Percentiles rank a stretch among this genome's conserved stretches.
phyloP scores from a whole-genome alignment of 2,113 vertebrate genomes.

The Lophotis ruficrista region DNA sequence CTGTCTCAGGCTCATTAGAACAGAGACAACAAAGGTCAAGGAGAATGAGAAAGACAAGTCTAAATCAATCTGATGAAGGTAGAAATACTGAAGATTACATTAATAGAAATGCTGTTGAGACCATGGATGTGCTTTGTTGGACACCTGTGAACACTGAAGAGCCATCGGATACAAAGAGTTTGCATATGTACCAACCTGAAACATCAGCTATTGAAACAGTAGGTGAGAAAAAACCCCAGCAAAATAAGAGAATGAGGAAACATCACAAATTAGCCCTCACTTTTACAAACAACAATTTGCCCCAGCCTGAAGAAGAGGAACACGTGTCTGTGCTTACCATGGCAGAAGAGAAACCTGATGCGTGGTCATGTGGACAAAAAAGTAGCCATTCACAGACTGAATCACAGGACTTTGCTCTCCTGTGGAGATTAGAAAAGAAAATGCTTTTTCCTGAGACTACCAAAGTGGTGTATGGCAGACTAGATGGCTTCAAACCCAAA shows the following conservation, averaged over 20 bases:
- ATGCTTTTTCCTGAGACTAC: slow-evolving; percentile 56
- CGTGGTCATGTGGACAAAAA: neutral
- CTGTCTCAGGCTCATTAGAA: slow-evolving; percentile 55
- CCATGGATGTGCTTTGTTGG: neutral
- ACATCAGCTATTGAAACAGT: neutral
- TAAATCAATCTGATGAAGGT: slow-evolving; percentile 17
- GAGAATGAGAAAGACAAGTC: slow-evolving; percentile 33
- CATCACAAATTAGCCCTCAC: slow-evolving; percentile 84
- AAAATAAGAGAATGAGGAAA: slow-evolving; percentile 73
- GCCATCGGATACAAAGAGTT: neutral
- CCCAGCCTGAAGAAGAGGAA: slow-evolving; percentile 13
- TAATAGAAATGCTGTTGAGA: slow-evolving; percentile 14
- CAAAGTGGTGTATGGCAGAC: slow-evolving; percentile 76
- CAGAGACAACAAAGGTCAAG: slow-evolving; percentile 63
- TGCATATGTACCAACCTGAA: neutral
- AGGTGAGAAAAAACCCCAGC: slow-evolving; percentile 64
- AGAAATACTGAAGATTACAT: neutral
- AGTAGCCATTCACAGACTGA: slow-evolving; percentile 83
- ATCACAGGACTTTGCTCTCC: slow-evolving; percentile 87
- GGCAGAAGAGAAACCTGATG: neutral
- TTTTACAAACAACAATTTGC: slow-evolving; percentile 76
- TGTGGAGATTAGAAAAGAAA: slow-evolving; percentile 88
- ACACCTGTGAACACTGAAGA: slow-evolving; percentile 13
- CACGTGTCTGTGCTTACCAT: neutral
- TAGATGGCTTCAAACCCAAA: slow-evolving; percentile 81